Base-by-base conservation (phyloP, 2,113 vertebrate species). In the Podilymbus podiceps region DNA sequence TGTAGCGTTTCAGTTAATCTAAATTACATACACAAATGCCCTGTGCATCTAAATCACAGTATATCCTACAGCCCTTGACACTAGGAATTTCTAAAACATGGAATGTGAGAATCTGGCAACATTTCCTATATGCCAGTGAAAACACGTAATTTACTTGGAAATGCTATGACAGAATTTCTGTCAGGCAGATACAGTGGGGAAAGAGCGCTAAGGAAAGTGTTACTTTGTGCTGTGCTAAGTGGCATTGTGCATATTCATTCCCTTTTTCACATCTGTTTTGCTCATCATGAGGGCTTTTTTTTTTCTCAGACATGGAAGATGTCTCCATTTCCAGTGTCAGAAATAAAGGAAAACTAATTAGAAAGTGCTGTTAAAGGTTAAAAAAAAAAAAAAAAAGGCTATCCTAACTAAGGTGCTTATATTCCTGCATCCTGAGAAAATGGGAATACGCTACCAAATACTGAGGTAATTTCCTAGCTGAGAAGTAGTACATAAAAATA, bases 111-210 rank as follows among this genome's bases (percentile, higher is more conserved):
- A 94, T 71, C 12, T 58, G 49, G 40, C 40, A 74, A 47, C 15
- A 2, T 33, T 23, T 49, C 38, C 33, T 28, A 11, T 21, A 15
- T 67, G 80, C 52, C 64, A 59, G 42, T 35, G 59, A 55, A 66
- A 78, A 71, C 33, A 42, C 14, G 60, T 31, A 20, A 62, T 56
- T 59, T n/a, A 35, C 66, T 63, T 49, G 46, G 50, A 53, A 75
- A 35, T 9, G 8, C 55, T 7, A 8, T 38, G 38, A 2, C 11
- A 33, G 38, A 49, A 47, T 53, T 68, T 23, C 4, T 46, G 35
- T 56, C 2, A 9, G 40, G 6, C 0, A 0, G 23, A 10, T 75
- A 21, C 14, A 8, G 0, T 0, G 53, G n/a, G 35, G 53, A 56
- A 59, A 12, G 62, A 22, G n/a, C 22, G 3, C 25, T 46, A 2